Evolutionary conservation across 2,113 vertebrate genomes (phyloP).

Genomic region (Hystrix cristata): DNA sequence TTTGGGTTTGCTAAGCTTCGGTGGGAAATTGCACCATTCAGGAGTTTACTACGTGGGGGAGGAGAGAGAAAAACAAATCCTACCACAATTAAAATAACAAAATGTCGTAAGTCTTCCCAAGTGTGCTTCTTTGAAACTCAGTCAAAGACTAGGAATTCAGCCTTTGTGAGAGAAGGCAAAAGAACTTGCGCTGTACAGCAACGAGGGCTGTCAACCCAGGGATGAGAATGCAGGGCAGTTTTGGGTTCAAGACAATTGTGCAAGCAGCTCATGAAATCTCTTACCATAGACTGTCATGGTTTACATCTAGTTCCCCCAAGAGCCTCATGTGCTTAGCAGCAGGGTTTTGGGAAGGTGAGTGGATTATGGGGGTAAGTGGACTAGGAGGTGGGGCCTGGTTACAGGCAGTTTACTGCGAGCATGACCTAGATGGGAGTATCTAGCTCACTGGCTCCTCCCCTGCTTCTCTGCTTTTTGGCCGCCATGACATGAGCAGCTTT

Average conservation of each 20-base stretch:
- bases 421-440: background rate
- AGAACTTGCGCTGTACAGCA: background rate
- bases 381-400: background rate
- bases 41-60: background rate
- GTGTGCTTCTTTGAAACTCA: background rate
- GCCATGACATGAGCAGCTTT: background rate
- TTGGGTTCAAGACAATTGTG: background rate
- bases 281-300: background rate
- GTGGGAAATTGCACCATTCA: constrained; percentile 18
- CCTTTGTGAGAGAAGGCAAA: background rate
- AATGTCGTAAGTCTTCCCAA: constrained; percentile 33
- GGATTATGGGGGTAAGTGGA: background rate
- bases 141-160: background rate
- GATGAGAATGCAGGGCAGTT: background rate
- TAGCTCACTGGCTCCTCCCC: background rate
- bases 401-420: background rate
- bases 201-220: background rate
- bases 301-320: background rate
- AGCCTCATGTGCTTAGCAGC: background rate
- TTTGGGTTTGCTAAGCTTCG: constrained; percentile 26
- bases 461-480: background rate
- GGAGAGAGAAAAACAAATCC: background rate
- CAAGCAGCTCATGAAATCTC: background rate
- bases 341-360: background rate
- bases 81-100: constrained; percentile 1